Evolutionary conservation across 1,140 invertebrate species (phyloP).

Genomic region (Ridgeia piscesae): DNA sequence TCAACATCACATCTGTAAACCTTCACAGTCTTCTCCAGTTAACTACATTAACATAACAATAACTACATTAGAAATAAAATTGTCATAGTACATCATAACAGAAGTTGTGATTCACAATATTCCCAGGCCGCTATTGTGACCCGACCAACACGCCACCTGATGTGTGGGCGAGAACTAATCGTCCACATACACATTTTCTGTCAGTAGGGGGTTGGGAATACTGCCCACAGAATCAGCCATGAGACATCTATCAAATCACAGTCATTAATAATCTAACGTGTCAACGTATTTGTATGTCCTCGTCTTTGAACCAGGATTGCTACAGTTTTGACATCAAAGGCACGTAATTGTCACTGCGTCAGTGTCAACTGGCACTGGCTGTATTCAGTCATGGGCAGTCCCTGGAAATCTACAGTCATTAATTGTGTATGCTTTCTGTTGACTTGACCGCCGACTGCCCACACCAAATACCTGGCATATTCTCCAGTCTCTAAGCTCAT

Average conservation of each 20-base stretch:
- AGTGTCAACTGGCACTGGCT: neutral
- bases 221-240: neutral
- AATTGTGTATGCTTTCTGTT: neutral
- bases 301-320: neutral
- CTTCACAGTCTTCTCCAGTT: no score
- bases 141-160: neutral
- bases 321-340: neutral
- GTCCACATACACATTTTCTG: neutral
- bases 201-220: neutral
- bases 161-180: neutral
- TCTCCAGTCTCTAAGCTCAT: no score
- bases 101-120: no score
- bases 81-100: neutral
- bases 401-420: neutral
- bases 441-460: no score
- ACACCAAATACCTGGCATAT: no score
- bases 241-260: no score
- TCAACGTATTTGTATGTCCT: conserved; percentile 8
- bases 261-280: neutral
- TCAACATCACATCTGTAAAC: neutral
- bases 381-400: neutral
- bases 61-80: no score
- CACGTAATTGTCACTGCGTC: neutral
- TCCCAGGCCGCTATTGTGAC: neutral
- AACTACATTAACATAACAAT: neutral